phyloP scores from a whole-genome alignment of 2,888 invertebrate genomes.

The Sympetrum striolatum region DNA sequence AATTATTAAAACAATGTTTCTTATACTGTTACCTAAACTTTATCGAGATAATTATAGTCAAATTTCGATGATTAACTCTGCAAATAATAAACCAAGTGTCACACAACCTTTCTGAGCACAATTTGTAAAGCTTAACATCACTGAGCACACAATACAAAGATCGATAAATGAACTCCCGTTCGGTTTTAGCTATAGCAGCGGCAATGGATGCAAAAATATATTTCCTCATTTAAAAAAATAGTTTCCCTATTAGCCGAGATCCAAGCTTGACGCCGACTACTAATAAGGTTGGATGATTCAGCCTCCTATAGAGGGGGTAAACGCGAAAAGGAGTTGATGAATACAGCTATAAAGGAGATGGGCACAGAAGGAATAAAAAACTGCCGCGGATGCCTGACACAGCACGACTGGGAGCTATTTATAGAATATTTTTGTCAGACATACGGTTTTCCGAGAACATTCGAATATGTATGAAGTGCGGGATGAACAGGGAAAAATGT shows the following conservation, averaged over 20 bases:
- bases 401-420: not conserved
- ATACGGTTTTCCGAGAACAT: not conserved
- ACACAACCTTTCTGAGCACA: too few relatives aligned
- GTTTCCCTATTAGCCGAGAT: not conserved
- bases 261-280: not conserved
- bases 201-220: too few relatives aligned
- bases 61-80: too few relatives aligned
- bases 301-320: not conserved
- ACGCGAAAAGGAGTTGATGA: not conserved
- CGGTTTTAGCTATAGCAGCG: too few relatives aligned
- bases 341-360: not conserved
- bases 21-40: too few relatives aligned
- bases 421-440: not conserved
- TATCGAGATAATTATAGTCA: too few relatives aligned
- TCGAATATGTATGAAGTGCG: not conserved
- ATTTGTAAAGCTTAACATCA: too few relatives aligned
- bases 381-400: not conserved
- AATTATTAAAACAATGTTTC: too few relatives aligned
- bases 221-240: too few relatives aligned
- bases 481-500: not conserved
- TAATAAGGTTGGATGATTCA: not conserved
- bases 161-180: too few relatives aligned
- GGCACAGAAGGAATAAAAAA: not conserved
- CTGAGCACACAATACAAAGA: too few relatives aligned
- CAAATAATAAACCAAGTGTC: too few relatives aligned